Base-by-base conservation (phyloP, 2,113 vertebrate species). In the Megaleporinus macrocephalus region DNA sequence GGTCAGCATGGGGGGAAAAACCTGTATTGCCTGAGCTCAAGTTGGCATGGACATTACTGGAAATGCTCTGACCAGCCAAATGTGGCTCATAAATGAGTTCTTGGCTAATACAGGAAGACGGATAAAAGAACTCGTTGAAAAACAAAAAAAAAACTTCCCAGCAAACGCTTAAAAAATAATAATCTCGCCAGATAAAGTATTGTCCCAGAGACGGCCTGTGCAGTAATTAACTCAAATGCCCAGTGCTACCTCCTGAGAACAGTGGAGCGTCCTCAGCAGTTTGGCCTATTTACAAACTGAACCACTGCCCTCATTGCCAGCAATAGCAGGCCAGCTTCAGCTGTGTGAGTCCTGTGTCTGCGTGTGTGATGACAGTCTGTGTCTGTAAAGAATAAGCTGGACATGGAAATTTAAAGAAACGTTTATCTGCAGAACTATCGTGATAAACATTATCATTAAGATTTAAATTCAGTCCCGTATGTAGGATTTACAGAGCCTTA, bases 241-340 rank as follows among this genome's bases (percentile, higher is more conserved):
- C 55, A 33, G 13, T 18, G 27, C 44, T 36, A 57, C 36, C 79
- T 78, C 55, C 53, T 49, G 61, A 78, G 65, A 13, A 30, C 47
- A 76, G n/a, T 71, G 76, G 47, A 72, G 74, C 27, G 44, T 76
- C 61, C 69, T 22, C 49, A 78, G 61, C 71, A 78, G 61, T 66
- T 66, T 81, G 36, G 68, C 74, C 79, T 49, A 81, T 49, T 81
- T 68, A 55, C 79, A 47, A 66, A 26, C 61, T 78, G 49, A 83
- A 73, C 76, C 61, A 78, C 61, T 74, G 75, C 44, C 74, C 80
- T 75, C 63, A 27, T 80, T 82, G 77, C 27, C 15, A 27, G 16
- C 10, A 62, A 69, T 80, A 83, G 66, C 79, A 72, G 70, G 81
- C 69, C 78, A 77, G 47, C 30, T 36, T 77, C 57, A 73, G 62